Evolutionary conservation across 2,888 invertebrate genomes (phyloP).

Genomic region (Andrena chrysosceles): DNA sequence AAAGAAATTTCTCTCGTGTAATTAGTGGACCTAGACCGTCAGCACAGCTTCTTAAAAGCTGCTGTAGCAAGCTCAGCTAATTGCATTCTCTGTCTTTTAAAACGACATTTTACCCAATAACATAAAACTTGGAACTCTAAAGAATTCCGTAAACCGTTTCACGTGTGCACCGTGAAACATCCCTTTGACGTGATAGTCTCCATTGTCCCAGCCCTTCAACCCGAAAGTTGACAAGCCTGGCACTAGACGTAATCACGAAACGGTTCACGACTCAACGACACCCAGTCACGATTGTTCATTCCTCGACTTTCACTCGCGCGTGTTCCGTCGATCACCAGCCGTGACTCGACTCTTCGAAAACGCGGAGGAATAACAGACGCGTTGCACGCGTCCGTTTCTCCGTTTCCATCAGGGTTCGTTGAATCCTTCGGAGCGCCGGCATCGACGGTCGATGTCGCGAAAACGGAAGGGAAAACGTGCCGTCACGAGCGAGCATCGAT

Average conservation of each 20-base stretch:
- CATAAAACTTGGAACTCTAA: not conserved
- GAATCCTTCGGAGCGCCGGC: slow-evolving; percentile 60
- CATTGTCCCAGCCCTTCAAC: slow-evolving; percentile 38
- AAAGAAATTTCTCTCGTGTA: not conserved
- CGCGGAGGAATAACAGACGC: slow-evolving; percentile 26
- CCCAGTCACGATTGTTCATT: slow-evolving; percentile 63
- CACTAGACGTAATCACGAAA: slow-evolving; percentile 54
- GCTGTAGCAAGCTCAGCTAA: too few species aligned
- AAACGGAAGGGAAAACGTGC: slow-evolving; percentile 64
- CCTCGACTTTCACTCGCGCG: slow-evolving; percentile 74
- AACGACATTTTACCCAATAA: not conserved
- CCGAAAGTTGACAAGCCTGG: slow-evolving; percentile 45
- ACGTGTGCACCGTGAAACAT: not conserved
- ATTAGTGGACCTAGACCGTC: too few species aligned
- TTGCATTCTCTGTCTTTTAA: not conserved
- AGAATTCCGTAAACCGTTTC: not conserved
- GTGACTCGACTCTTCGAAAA: slow-evolving; percentile 75
- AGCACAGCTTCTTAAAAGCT: too few species aligned
- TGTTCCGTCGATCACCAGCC: slow-evolving; percentile 73
- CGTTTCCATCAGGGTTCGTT: slow-evolving; percentile 64
- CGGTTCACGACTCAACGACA: slow-evolving; percentile 67
- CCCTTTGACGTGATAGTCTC: slow-evolving; percentile 25
- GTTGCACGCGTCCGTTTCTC: slow-evolving; percentile 35
- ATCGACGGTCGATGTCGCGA: slow-evolving; percentile 55
- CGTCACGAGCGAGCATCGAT: slow-evolving; percentile 66